These are phyloP conservation scores for Macaria liturata DNA, from an alignment of 2,888 invertebrate genomes.

Conservation along the genomic window DNA sequence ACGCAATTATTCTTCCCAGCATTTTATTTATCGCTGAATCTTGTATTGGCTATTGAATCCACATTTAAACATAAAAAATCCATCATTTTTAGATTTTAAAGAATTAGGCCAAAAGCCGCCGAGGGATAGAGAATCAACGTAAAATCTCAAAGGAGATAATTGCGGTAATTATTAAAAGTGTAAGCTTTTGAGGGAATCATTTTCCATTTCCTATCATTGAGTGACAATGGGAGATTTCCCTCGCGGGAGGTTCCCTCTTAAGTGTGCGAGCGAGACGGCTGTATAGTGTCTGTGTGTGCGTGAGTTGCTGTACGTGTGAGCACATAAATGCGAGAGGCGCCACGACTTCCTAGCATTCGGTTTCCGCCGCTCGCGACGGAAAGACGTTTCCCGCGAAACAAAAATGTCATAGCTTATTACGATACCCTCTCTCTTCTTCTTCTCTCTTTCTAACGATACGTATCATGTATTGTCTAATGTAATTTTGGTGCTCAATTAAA, in stretches of 20 bases:
- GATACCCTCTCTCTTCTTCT: constrained; percentile 47
- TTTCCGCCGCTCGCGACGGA: constrained; percentile 58
- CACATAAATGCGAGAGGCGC: constrained; percentile 56
- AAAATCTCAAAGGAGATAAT: constrained; percentile 59
- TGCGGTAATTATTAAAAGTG: constrained; percentile 71
- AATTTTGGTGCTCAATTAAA: constrained; percentile 76
- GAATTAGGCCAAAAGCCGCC: constrained; percentile 31
- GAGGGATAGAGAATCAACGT: constrained; percentile 29
- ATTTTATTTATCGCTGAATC: constrained; percentile 52
- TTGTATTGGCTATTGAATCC: constrained; percentile 47
- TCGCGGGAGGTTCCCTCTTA: constrained; percentile 61
- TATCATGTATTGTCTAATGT: constrained; percentile 76
- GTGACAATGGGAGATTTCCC: constrained; percentile 77
- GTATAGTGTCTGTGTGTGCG: constrained; percentile 37
- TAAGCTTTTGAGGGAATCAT: constrained; percentile 70
- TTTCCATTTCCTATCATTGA: constrained; percentile 68
- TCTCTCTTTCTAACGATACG: constrained; percentile 70
- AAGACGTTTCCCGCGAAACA: constrained; percentile 51
- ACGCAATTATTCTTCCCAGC: constrained; percentile 70
- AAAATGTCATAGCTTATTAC: constrained; percentile 62
- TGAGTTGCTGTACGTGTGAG: constrained; percentile 34
- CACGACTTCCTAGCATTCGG: constrained; percentile 57
- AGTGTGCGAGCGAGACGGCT: constrained; percentile 44
- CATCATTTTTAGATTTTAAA: constrained; percentile 32
- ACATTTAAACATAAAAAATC: constrained; percentile 51